These are phyloP conservation scores for Conistra vaccinii DNA, from an alignment of 2,888 invertebrate species.

Conservation along the genomic window DNA sequence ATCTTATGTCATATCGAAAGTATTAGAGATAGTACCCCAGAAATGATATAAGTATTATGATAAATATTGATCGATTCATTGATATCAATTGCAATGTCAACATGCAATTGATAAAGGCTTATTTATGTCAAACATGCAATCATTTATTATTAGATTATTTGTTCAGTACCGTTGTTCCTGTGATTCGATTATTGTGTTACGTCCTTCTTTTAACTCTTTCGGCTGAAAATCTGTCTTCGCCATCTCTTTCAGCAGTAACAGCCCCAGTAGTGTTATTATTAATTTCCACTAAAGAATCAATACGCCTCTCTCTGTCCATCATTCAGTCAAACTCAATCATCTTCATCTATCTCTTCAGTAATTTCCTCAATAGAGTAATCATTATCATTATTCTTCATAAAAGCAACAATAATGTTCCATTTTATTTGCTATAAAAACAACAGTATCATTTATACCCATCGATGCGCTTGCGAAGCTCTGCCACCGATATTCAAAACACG, in stretches of 20 bases:
- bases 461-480: conserved; percentile 38
- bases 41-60: conserved; percentile 46
- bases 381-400: not conserved
- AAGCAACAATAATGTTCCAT: not conserved
- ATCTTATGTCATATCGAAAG: conserved; percentile 47
- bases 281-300: not conserved
- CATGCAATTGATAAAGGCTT: conserved; percentile 42
- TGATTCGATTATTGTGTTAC: conserved; percentile 5
- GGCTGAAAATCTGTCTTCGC: not conserved
- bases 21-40: conserved; percentile 42
- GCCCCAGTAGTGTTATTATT: not conserved
- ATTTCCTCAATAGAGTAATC: not conserved
- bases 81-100: conserved; percentile 53
- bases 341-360: not conserved
- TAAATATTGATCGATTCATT: conserved; percentile 44
- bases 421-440: conserved; percentile 1
- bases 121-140: conserved; percentile 6
- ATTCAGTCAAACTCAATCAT: not conserved
- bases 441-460: conserved; percentile 9
- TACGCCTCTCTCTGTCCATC: not conserved
- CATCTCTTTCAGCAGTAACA: not conserved
- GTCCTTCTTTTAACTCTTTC: not conserved
- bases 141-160: conserved; percentile 22
- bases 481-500: conserved; percentile 46
- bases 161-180: not conserved